Evolutionary conservation across 1,140 invertebrate genomes (phyloP).

Genomic region (Asbolus verrucosus): DNA sequence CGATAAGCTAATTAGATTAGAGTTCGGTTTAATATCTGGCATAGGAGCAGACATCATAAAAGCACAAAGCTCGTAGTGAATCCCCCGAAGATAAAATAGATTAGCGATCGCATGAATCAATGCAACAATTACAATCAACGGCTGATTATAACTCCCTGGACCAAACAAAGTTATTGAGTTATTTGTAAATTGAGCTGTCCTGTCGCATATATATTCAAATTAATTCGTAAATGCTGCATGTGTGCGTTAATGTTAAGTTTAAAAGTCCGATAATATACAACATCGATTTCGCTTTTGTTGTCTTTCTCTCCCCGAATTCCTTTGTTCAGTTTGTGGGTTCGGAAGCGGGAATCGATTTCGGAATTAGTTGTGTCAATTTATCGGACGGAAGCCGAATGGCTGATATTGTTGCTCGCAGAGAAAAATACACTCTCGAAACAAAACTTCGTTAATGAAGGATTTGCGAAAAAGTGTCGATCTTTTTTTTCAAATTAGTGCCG

Average conservation of each 20-base stretch:
- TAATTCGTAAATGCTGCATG: not conserved
- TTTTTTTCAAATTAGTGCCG: constrained; percentile 4
- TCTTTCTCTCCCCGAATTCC: not conserved
- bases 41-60: not conserved
- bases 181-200: constrained; percentile 3
- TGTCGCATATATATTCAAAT: constrained; percentile 1
- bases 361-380: constrained; percentile 31
- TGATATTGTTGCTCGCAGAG: constrained; percentile 15
- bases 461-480: constrained; percentile 10
- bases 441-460: constrained; percentile 28
- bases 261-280: not conserved
- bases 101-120: constrained; percentile 22
- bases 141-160: constrained; percentile 10
- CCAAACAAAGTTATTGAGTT: constrained; percentile 13
- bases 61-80: not conserved
- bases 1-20: constrained; percentile 18
- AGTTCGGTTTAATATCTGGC: not conserved
- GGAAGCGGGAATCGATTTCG: constrained; percentile 24
- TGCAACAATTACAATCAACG: constrained; percentile 21
- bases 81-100: constrained; percentile 11
- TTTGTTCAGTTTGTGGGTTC: constrained; percentile 13
- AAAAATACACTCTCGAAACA: not conserved
- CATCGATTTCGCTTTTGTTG: not conserved
- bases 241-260: not conserved
- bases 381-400: constrained; percentile 10